phyloP scores from a whole-genome alignment of 2,797 vertebrate genomes.

The Muraenolepis orangiensis region DNA sequence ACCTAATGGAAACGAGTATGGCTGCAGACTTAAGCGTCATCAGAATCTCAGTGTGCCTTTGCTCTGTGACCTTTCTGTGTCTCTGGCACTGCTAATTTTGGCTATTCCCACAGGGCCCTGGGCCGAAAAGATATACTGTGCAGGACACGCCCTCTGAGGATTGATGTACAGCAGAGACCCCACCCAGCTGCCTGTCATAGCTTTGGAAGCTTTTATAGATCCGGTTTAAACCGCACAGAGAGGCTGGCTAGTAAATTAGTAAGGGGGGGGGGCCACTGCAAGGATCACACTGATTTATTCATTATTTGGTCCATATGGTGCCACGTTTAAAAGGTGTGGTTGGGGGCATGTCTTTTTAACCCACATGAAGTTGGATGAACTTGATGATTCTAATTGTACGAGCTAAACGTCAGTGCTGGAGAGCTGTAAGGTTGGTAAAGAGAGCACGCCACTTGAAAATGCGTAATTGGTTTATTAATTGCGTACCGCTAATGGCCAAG shows the following conservation, averaged over 20 bases:
- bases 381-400: background rate
- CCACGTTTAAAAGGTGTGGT: background rate
- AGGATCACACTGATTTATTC: background rate
- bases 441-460: background rate
- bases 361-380: background rate
- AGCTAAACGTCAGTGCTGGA: background rate
- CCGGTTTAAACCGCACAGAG: constrained; percentile 6
- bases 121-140: constrained; percentile 59
- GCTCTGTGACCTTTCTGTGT: constrained; percentile 68
- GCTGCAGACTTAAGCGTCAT: constrained; percentile 60
- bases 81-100: constrained; percentile 74
- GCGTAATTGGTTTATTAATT: background rate
- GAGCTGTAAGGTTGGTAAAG: background rate
- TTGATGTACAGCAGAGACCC: constrained; percentile 22
- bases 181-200: constrained; percentile 25
- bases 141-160: constrained; percentile 39
- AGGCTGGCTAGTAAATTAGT: background rate
- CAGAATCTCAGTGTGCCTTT: constrained; percentile 61
- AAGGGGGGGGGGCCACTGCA: background rate
- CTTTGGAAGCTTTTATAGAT: constrained; percentile 39
- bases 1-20: constrained; percentile 58
- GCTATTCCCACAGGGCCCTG: constrained; percentile 64
- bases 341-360: background rate
- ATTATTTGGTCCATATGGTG: background rate
- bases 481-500: background rate